Evolutionary conservation across 1,140 invertebrate genomes (phyloP), one percentile per base, ranked within the genome.

Genomic region (Phenacoccus solenopsis): DNA sequence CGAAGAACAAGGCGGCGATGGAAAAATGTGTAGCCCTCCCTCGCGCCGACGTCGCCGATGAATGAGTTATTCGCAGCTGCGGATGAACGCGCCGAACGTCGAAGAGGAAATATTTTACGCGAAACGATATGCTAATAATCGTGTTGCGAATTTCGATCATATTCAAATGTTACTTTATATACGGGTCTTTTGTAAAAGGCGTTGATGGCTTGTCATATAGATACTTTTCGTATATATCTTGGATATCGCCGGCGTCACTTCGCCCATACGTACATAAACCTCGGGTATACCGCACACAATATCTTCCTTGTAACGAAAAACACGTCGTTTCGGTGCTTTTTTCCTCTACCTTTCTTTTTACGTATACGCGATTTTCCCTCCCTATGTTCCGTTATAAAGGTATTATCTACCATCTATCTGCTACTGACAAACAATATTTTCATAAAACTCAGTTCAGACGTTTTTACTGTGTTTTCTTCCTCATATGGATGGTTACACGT

Each of bases 171-270:
- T 49, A 49, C 38, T 49, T 49, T 49, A 49, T 49, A 49, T 49
- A 49, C 16, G n/a, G n/a, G n/a, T n/a, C 38, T 49, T 49, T 49
- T 49, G 16, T 49, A 49, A n/a, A 49, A 49, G 16, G 38, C 38
- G 38, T 49, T 49, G 38, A 49, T 49, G 38, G 38, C 38, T 49
- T 49, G 38, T 49, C 38, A n/a, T 49, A 49, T n/a, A 49, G 38
- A 49, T 49, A 49, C 20, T 49, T 49, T 49, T 49, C 13, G 38
- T 9, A 49, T 49, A n/a, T n/a, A n/a, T n/a, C n/a, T n/a, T n/a
- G n/a, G n/a, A n/a, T n/a, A n/a, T n/a, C n/a, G n/a, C n/a, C n/a
- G n/a, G n/a, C n/a, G n/a, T n/a, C n/a, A n/a, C n/a, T n/a, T n/a
- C n/a, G n/a, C n/a, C n/a, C n/a, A n/a, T n/a, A n/a, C n/a, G n/a